Evolutionary conservation across 2,797 vertebrate genomes (phyloP).

Genomic region (Taenioides sp.): DNA sequence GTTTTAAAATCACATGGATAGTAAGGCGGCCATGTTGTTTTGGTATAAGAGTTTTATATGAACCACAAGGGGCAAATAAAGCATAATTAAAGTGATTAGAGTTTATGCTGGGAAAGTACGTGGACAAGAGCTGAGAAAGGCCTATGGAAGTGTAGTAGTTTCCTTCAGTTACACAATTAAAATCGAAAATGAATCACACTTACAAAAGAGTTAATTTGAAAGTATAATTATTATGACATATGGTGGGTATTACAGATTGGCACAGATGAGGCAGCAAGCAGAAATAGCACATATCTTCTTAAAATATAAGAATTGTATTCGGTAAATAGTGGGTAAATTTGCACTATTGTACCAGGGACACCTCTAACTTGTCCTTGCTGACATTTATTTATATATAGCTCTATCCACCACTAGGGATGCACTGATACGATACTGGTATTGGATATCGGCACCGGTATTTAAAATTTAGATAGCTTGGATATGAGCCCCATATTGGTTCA

Average conservation of each 20-base stretch:
- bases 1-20: neutral
- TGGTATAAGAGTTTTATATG: neutral
- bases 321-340: no score
- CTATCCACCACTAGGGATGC: no score
- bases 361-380: no score
- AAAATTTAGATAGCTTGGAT: no score
- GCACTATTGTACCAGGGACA: no score
- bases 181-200: neutral
- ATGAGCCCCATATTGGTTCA: no score
- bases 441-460: no score
- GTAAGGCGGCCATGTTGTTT: neutral
- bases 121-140: neutral
- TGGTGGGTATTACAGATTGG: neutral
- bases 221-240: neutral
- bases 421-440: no score
- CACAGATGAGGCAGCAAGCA: no score
- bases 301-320: no score
- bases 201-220: neutral
- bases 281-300: no score
- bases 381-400: no score
- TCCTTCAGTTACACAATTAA: neutral
- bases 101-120: neutral
- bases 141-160: neutral
- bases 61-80: constrained; percentile 1
- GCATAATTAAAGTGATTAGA: constrained; percentile 4